Evolutionary conservation across 2,888 invertebrate genomes (phyloP), one percentile per base, ranked within the genome.

Genomic region (Drosophila austrosaltans): DNA sequence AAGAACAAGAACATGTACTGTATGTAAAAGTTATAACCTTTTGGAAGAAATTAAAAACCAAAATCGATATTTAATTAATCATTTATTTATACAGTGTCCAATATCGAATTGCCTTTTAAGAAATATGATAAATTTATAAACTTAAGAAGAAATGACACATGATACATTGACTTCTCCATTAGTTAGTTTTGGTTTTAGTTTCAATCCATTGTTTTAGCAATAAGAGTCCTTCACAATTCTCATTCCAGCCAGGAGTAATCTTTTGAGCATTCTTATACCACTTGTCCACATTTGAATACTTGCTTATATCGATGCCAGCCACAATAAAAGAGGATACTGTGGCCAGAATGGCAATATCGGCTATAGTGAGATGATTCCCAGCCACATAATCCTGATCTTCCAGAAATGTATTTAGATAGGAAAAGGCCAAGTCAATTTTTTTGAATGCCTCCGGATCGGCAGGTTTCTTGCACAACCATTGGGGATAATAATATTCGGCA

Each of bases 321-420:
- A 94, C 95, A 79, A 95, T 96, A 69, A 94, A 94, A 72, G 95
- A 95, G 39, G 96, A 95, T 4, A 97, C 93, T 1, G 94, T 94
- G 7, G 95, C 94, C 32, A 95, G 92, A 20, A 97, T 90, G n/a
- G 95, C 92, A 48, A 96, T 93, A 91, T 97, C 97, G 2, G 97
- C 97, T 20, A 97, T 90, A 7, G 97, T 97, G 61, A 96, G 92
- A 72, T 93, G 93, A 67, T 95, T 93, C 0, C 96, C 97, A 8
- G 96, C 96, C 22, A 93, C 94, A 92, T 94, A 97, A 64, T 94
- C 93, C 80, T 95, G 94, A 0, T 94, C 94, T 40, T 95, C 94
- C 16, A 97, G 93, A 93, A 96, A 95, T 16, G 92, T 94, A 79
- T 97, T 95, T 53, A 97, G 92, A 72, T 95, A 94, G 48, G 93